phyloP scores from a whole-genome alignment of 2,797 vertebrate genomes.

The Aselliscus stoliczkanus region DNA sequence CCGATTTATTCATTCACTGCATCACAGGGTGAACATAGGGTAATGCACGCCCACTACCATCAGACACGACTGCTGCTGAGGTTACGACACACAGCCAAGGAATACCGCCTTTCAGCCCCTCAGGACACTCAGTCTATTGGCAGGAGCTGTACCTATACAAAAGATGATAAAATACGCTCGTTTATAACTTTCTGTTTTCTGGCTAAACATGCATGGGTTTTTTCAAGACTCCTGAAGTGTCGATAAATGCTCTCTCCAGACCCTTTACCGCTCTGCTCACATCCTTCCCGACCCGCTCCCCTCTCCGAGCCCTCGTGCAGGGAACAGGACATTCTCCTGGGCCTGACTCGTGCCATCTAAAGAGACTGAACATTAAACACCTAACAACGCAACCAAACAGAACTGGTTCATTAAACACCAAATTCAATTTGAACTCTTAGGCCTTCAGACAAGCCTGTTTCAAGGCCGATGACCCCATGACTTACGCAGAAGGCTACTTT shows the following conservation, averaged over 20 bases:
- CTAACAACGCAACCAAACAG: background rate
- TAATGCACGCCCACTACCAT: background rate
- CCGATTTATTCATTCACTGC: background rate
- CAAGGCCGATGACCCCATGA: background rate
- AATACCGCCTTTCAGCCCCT: background rate
- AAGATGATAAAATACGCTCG: too few relatives aligned
- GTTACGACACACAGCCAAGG: fast-evolving
- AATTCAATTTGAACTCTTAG: background rate
- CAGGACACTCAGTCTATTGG: background rate
- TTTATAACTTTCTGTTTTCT: background rate
- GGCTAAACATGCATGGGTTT: background rate
- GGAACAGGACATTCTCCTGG: background rate
- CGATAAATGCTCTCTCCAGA: background rate
- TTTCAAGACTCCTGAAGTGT: background rate
- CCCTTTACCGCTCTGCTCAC: background rate
- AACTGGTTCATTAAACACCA: background rate
- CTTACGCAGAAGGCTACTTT: background rate
- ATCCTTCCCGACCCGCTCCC: background rate
- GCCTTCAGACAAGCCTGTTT: background rate
- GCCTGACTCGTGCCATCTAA: background rate
- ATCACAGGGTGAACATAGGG: background rate
- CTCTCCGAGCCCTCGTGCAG: background rate
- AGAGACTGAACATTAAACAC: background rate
- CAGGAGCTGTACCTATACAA: background rate
- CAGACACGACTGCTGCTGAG: background rate